Conservation (phyloP, 2,113 vertebrate species). For the Ctenodactylus gundi region DNA sequence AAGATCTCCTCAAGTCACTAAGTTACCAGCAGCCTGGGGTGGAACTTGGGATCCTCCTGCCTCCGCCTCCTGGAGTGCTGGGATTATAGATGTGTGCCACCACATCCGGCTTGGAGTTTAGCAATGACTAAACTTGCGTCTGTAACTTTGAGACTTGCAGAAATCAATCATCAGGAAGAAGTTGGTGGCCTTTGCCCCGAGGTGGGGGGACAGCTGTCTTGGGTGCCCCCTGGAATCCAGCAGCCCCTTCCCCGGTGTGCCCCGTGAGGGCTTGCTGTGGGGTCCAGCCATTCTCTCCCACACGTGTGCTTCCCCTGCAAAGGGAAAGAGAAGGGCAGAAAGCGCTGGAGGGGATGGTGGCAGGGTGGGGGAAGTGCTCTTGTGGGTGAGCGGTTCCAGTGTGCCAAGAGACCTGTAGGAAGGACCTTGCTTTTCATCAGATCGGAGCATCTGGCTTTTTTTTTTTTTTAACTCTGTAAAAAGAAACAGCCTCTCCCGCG, state of each 20-base stretch:
- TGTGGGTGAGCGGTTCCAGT: slow-evolving; percentile 59
- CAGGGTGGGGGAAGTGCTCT: slow-evolving; percentile 45
- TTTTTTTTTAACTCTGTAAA: slow-evolving; percentile 40
- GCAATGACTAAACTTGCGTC: background rate
- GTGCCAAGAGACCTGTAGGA: slow-evolving; percentile 46
- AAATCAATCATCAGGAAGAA: background rate
- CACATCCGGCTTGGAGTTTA: too few species aligned
- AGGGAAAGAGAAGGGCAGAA: slow-evolving; percentile 58
- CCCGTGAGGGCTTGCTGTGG: slow-evolving; percentile 13
- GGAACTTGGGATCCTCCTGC: too few species aligned
- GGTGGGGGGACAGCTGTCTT: background rate
- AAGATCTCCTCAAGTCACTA: too few species aligned
- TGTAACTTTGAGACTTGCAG: background rate
- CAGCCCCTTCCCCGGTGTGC: background rate
- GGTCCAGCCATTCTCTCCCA: slow-evolving; percentile 13
- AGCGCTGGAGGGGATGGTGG: background rate
- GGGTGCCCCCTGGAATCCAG: background rate
- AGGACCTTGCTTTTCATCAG: slow-evolving; percentile 65
- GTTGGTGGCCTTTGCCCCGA: background rate
- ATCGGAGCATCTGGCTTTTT: slow-evolving; percentile 40
- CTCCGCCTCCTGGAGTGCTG: too few species aligned
- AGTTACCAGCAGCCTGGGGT: too few species aligned
- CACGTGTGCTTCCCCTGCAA: background rate
- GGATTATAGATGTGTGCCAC: too few species aligned
- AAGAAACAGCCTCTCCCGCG: slow-evolving; percentile 52